Base-by-base conservation (phyloP, 2,888 invertebrate species). In the Callyntrura guangdongensis region DNA sequence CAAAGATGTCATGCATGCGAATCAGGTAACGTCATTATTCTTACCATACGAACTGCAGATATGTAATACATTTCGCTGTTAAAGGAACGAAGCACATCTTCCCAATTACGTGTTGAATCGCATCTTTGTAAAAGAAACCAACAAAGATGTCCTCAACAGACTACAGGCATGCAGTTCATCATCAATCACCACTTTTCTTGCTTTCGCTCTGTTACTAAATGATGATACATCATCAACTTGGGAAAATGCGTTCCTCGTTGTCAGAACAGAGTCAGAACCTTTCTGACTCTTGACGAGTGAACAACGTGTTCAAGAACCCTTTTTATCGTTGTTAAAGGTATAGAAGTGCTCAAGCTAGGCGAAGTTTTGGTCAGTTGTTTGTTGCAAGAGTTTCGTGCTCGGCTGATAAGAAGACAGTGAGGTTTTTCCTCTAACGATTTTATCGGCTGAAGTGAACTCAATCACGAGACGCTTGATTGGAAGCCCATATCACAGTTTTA, bases 221-320 rank as follows among this genome's bases (percentile, higher is more conserved):
- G 59, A 67, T 77, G 79, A 72, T 83, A 17, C 81, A 81, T 64
- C 69, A 64, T 47, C 64, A 17, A 4, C 36, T 36, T 22, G 53
- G 56, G 56, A 45, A 77, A 85, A 67, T 69, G 82, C 74, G 36
- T 59, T 56, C 79, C 59, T 49, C 56, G 69, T 49, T 86, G 82
- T 90, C 82, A 90, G 61, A 56, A 77, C 22, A 89, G 82, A 77
- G 74, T 61, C 89, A 89, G 89, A 90, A 86, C 86, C 69, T 72
- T 86, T 90, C 81, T 82, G 86, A 69, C 90, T 81, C 79, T 86
- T 81, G 90, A n/a, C 56, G 90, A 81, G 86, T 61, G 82, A 53
- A 72, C 81, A 90, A 64, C 49, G 83, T 90, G 85, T 69, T 83
- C 17, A 45, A 81, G 36, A 81, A 61, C 53, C 36, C 20, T 61